Evolutionary conservation across 2,888 invertebrate genomes (phyloP).

Genomic region (Polia nebulosa): DNA sequence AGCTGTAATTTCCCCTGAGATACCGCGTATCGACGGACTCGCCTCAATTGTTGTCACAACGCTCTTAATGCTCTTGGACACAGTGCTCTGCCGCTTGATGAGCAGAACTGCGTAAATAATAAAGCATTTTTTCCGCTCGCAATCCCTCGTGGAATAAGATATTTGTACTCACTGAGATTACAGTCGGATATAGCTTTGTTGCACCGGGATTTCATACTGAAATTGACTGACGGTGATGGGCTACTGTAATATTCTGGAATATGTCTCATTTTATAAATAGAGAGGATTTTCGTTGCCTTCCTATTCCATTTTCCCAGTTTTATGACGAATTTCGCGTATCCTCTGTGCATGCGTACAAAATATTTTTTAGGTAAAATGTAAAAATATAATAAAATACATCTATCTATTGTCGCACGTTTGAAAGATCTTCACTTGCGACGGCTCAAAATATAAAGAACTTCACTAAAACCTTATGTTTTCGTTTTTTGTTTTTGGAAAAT

Average conservation of each 20-base stretch:
- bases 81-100: constrained; percentile 53
- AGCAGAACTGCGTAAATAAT: constrained; percentile 58
- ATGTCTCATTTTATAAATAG: constrained; percentile 3
- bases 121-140: constrained; percentile 45
- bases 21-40: constrained; percentile 76
- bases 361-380: too few relatives aligned
- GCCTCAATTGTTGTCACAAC: constrained; percentile 72
- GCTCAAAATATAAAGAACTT: too few relatives aligned
- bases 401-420: too few relatives aligned
- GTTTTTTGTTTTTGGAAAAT: too few relatives aligned
- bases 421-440: too few relatives aligned
- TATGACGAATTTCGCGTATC: neutral
- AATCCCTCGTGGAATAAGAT: constrained; percentile 41
- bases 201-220: constrained; percentile 38
- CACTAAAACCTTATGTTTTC: too few relatives aligned
- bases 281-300: neutral
- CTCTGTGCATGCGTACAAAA: too few relatives aligned
- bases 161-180: constrained; percentile 55
- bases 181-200: constrained; percentile 36
- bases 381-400: too few relatives aligned
- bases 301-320: neutral
- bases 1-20: constrained; percentile 82
- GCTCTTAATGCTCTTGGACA: constrained; percentile 59
- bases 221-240: constrained; percentile 29
- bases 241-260: constrained; percentile 21